These are phyloP conservation scores for Vultur gryphus DNA, from an alignment of 2,797 vertebrate genomes.

Conservation along the genomic window DNA sequence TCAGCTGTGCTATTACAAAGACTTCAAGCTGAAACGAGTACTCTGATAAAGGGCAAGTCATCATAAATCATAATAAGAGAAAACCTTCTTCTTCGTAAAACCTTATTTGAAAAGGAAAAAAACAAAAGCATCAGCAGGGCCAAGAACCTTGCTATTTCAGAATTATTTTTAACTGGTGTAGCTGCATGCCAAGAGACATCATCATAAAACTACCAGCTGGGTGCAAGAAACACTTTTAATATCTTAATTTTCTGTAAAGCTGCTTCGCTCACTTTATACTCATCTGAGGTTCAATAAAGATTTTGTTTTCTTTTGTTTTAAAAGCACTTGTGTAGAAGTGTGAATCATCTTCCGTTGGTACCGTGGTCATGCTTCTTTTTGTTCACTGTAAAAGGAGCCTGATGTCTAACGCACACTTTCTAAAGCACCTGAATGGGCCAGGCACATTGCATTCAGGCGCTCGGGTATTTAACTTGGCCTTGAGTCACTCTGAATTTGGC, in stretches of 20 bases:
- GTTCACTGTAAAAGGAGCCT: neutral
- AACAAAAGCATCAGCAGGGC: neutral
- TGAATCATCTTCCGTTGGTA: neutral
- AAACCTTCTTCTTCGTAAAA: neutral
- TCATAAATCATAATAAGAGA: neutral
- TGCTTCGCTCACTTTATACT: neutral
- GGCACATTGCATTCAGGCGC: neutral
- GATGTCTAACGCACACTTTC: neutral
- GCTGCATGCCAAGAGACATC: neutral
- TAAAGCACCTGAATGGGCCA: neutral
- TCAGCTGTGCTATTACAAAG: neutral
- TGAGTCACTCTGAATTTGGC: neutral
- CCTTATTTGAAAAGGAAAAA: neutral
- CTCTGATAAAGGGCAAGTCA: neutral
- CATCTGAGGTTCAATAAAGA: neutral
- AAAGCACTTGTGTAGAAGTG: rapidly evolving
- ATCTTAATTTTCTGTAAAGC: neutral
- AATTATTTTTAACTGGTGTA: neutral
- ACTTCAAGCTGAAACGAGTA: neutral
- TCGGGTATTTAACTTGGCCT: neutral
- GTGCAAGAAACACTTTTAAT: neutral
- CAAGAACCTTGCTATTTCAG: neutral
- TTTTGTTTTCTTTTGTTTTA: neutral
- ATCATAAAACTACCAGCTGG: neutral
- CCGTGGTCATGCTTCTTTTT: neutral